A percentile compares a stretch with the other conserved stretches of the same genome.
phyloP scores from a whole-genome alignment of 2,797 vertebrate genomes.

The Coccyzus lansbergi region DNA sequence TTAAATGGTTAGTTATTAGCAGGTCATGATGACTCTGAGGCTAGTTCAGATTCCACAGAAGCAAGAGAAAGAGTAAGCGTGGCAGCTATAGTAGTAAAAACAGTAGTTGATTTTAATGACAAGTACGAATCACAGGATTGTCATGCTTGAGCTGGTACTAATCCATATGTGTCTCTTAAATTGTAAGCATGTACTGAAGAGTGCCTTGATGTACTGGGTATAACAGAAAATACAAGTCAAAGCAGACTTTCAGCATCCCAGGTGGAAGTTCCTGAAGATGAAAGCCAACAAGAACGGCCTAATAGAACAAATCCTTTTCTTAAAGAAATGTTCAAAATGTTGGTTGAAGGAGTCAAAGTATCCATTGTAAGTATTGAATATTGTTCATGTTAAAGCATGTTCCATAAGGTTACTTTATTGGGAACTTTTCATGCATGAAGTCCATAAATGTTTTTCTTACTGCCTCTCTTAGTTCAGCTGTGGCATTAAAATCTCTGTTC shows the following conservation, averaged over 20 bases:
- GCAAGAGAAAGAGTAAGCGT: background rate
- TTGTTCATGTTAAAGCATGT: background rate
- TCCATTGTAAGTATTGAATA: conserved; percentile 82
- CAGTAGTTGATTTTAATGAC: background rate
- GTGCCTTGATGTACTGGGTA: conserved; percentile 87
- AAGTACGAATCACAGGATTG: background rate
- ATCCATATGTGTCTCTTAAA: conserved; percentile 50
- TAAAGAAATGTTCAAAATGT: conserved; percentile 88
- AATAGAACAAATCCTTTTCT: conserved; percentile 88
- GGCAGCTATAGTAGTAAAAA: background rate
- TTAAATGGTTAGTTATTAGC: background rate
- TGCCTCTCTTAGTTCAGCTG: background rate
- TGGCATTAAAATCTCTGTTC: background rate
- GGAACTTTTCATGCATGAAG: background rate
- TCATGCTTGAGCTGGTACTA: background rate
- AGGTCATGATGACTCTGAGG: background rate
- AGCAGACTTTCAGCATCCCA: conserved; percentile 76
- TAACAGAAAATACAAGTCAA: conserved; percentile 85
- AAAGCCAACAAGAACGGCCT: conserved; percentile 76
- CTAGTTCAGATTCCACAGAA: background rate
- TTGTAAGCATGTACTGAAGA: conserved; percentile 86
- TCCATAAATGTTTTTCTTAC: background rate
- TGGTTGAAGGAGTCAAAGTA: conserved; percentile 92
- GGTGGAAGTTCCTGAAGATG: conserved; percentile 82
- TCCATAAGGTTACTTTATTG: background rate